These are phyloP conservation scores for Alsophila aescularia DNA, from an alignment of 2,888 invertebrate genomes.

Conservation along the genomic window DNA sequence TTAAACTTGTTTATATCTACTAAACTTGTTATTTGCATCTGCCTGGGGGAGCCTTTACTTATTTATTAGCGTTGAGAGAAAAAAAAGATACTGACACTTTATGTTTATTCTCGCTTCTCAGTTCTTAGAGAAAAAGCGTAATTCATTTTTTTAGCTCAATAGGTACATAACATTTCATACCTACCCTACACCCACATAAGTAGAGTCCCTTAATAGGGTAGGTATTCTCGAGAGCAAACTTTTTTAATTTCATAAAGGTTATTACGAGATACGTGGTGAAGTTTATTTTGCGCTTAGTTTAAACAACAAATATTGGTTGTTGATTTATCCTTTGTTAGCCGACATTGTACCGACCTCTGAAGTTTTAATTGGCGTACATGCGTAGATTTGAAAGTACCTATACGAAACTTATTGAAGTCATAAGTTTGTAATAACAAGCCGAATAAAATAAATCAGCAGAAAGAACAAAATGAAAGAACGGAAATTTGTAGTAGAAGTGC, in stretches of 20 bases:
- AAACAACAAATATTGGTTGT: background rate
- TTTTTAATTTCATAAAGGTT: conserved; percentile 10
- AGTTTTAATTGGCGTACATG: conserved; percentile 2
- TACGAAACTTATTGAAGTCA: background rate
- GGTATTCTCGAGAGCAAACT: conserved; percentile 1
- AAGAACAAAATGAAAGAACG: background rate
- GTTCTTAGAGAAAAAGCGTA: too few species aligned
- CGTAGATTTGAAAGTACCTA: background rate
- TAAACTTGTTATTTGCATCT: too few species aligned
- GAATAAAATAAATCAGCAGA: background rate
- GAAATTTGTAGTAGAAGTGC: background rate
- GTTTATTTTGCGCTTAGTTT: conserved; percentile 6
- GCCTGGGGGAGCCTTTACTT: too few species aligned
- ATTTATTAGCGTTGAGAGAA: too few species aligned
- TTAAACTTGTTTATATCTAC: too few species aligned
- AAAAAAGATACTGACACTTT: too few species aligned
- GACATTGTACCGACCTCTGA: background rate
- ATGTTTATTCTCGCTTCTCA: too few species aligned
- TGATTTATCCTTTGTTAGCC: conserved; percentile 14
- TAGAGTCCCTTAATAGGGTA: background rate
- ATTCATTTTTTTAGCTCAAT: too few species aligned
- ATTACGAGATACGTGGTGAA: conserved; percentile 2
- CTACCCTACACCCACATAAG: background rate
- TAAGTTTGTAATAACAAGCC: background rate
- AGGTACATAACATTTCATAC: background rate